Conservation (phyloP, 2,888 invertebrate genomes). For the Corythucha ciliata region DNA sequence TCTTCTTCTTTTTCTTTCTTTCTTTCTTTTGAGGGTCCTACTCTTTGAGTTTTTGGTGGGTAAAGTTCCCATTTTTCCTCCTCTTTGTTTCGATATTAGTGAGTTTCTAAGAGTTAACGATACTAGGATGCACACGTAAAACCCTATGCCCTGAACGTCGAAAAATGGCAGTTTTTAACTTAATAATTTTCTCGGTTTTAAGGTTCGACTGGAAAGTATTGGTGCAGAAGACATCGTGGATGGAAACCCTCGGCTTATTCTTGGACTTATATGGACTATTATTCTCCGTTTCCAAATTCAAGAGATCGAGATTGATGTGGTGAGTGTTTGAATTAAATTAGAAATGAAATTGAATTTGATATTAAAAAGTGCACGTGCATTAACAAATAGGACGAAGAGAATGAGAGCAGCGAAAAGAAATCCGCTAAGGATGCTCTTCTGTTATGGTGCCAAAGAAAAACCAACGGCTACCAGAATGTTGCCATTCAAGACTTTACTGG, state of each 20-base stretch:
- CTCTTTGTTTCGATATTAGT: too few relatives aligned
- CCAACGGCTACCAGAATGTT: constrained; percentile 84
- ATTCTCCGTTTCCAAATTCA: constrained; percentile 98
- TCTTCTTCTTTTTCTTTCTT: too few relatives aligned
- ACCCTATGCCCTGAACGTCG: background rate
- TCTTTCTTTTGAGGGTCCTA: too few relatives aligned
- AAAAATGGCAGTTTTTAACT: background rate
- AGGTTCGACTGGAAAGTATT: constrained; percentile 95
- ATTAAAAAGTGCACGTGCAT: background rate
- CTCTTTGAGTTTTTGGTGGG: too few relatives aligned
- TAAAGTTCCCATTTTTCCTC: too few relatives aligned
- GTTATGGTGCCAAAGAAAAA: constrained; percentile 98
- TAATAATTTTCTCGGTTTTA: constrained; percentile 33
- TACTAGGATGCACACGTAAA: too few relatives aligned
- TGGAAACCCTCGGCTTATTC: constrained; percentile 90
- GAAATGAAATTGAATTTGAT: background rate
- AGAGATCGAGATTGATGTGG: constrained; percentile 94
- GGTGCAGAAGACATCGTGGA: constrained; percentile 99
- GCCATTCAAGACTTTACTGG: constrained; percentile 78
- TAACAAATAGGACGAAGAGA: constrained; percentile 71
- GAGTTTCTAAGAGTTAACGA: too few relatives aligned
- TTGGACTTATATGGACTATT: constrained; percentile 98
- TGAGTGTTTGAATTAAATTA: constrained; percentile 44
- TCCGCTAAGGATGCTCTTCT: constrained; percentile 97
- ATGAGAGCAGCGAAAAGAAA: constrained; percentile 93